These are phyloP conservation scores for Trissolcus japonicus DNA, from an alignment of 2,888 invertebrate species.

Conservation along the genomic window DNA sequence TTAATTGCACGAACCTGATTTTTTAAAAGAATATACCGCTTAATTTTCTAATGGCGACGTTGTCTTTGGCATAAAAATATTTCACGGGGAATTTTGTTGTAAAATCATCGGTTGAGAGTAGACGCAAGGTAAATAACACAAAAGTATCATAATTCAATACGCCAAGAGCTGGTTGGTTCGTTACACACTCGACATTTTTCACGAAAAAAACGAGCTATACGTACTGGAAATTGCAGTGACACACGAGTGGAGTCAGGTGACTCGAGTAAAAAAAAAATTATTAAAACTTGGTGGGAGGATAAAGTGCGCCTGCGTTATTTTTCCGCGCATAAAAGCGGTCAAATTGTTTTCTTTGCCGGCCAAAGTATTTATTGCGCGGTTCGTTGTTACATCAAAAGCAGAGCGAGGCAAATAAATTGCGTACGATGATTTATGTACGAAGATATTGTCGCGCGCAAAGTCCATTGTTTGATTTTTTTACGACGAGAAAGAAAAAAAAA, in stretches of 20 bases:
- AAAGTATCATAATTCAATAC: slow-evolving; percentile 55
- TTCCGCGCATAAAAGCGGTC: slow-evolving; percentile 25
- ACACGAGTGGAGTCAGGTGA: slow-evolving; percentile 53
- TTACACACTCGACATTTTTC: slow-evolving; percentile 51
- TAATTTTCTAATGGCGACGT: neutral
- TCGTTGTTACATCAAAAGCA: slow-evolving; percentile 40
- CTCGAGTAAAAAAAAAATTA: slow-evolving; percentile 32
- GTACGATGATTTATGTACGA: slow-evolving; percentile 27
- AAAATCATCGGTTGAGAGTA: slow-evolving; percentile 39
- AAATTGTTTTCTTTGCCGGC: slow-evolving; percentile 45
- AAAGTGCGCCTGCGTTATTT: slow-evolving; percentile 14
- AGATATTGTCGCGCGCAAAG: slow-evolving; percentile 21
- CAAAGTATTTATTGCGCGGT: slow-evolving; percentile 39
- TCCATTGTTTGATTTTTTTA: slow-evolving; percentile 25
- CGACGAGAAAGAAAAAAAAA: neutral
- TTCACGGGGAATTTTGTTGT: slow-evolving; percentile 41
- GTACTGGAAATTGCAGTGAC: slow-evolving; percentile 52
- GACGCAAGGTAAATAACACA: slow-evolving; percentile 48
- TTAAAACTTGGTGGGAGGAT: slow-evolving; percentile 10
- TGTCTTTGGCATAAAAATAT: slow-evolving; percentile 19
- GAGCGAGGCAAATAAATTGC: slow-evolving; percentile 20
- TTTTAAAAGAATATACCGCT: neutral
- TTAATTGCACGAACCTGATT: neutral
- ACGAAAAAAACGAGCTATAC: slow-evolving; percentile 17
- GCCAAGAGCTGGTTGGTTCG: slow-evolving; percentile 46